These are phyloP conservation scores for Pelodiscus sinensis DNA, from an alignment of 2,113 vertebrate genomes.

Conservation along the genomic window DNA sequence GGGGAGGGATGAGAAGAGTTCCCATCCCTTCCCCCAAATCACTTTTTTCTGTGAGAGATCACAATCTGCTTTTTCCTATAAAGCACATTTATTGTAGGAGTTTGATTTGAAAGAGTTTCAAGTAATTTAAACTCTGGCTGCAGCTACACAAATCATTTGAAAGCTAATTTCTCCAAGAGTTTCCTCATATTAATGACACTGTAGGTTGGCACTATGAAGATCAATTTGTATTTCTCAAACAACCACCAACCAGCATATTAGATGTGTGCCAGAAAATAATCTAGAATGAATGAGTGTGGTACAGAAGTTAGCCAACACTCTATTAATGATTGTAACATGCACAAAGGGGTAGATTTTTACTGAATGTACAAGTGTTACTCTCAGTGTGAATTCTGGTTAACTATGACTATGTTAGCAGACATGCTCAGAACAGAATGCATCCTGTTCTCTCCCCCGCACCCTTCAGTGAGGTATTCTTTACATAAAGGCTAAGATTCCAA, in stretches of 20 bases:
- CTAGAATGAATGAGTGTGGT: background rate
- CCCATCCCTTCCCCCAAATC: background rate
- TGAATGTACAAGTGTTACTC: background rate
- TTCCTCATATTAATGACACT: constrained; percentile 44
- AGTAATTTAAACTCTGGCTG: constrained; percentile 69
- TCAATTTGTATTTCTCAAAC: constrained; percentile 9
- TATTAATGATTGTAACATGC: background rate
- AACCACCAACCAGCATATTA: background rate
- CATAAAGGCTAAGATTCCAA: background rate
- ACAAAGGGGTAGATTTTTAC: background rate
- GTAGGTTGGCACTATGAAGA: constrained; percentile 7
- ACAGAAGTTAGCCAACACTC: background rate
- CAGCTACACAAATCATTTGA: constrained; percentile 48
- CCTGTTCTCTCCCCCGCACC: too few species aligned
- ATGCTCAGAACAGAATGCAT: background rate
- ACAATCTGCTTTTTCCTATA: constrained; percentile 65
- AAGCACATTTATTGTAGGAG: constrained; percentile 75
- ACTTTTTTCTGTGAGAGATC: constrained; percentile 39
- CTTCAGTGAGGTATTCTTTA: background rate
- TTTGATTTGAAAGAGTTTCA: constrained; percentile 72
- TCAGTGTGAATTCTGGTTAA: background rate
- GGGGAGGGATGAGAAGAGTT: constrained; percentile 29
- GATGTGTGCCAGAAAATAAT: background rate
- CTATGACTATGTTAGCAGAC: background rate
- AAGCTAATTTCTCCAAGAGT: constrained; percentile 44